A percentile compares a stretch with the other conserved stretches of the same genome.
Conservation (phyloP, 2,113 vertebrate genomes). For the Paramormyrops kingsleyae region DNA sequence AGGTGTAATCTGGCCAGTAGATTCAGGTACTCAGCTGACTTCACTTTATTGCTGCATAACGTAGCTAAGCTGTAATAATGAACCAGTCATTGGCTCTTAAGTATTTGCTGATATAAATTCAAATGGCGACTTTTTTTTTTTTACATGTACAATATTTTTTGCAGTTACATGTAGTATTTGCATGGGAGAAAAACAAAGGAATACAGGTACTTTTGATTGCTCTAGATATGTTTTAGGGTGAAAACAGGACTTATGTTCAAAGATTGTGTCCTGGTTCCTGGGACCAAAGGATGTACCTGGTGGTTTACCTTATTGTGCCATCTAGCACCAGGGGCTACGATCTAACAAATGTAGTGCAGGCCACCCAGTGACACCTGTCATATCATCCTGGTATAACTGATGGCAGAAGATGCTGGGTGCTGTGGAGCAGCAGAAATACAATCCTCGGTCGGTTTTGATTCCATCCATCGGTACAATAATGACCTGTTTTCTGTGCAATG, state of each 20-base stretch:
- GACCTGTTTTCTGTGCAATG: neutral
- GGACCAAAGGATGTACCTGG: neutral
- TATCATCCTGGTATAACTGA: neutral
- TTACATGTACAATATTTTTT: neutral
- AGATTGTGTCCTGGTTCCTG: neutral
- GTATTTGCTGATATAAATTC: too few species aligned
- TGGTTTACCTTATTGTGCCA: neutral
- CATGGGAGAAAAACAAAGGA: neutral
- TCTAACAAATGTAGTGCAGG: neutral
- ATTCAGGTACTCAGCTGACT: too few species aligned
- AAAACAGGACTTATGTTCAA: neutral
- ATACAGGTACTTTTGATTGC: neutral
- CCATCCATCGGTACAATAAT: neutral
- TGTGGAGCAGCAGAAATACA: neutral
- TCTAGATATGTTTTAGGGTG: neutral
- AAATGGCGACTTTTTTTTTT: too few species aligned
- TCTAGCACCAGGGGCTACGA: neutral
- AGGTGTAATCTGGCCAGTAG: too few species aligned
- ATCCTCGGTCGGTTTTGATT: neutral
- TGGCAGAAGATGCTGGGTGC: neutral
- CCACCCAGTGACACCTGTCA: neutral
- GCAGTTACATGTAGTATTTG: neutral
- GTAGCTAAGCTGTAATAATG: too few species aligned
- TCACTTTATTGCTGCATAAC: too few species aligned
- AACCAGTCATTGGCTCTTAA: too few species aligned